Evolutionary conservation across 2,113 vertebrate genomes (phyloP), one percentile per base, ranked within the genome.

Genomic region (Dolichallabes microphthalmus): DNA sequence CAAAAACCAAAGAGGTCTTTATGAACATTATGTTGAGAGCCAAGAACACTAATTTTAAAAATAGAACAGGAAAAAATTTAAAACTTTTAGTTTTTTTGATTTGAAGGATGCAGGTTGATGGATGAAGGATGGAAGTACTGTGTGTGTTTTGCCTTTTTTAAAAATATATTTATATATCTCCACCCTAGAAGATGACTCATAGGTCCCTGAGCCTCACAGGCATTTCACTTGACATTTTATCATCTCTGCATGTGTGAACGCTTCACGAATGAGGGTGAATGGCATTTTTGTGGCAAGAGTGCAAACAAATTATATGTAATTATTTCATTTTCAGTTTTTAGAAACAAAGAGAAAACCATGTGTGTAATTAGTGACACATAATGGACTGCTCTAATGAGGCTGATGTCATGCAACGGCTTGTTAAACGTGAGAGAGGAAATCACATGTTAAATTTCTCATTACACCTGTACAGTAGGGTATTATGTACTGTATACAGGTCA

Each of bases 321-420:
- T 80, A 80, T 80, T 80, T 80, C 78, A 80, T 80, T 80, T 80
- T 25, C 20, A 3, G 58, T 80, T 32, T 80, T 61, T 22, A 80
- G 78, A 63, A 30, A 80, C 22, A n/a, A 60, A 61, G 58, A 80
- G 20, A 60, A 17, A 45, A n/a, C 11, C 2, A 4, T 9, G 35
- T 25, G 20, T 20, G 78, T 80, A 61, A 61, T 80, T 80, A 80
- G 78, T 80, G 78, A 80, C 22, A 27, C 57, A 80, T 80, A 63
- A 63, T 61, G 32, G 20, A 58, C 30, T 32, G 8, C 32, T 39
- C 4, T 63, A 80, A 80, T 25, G 32, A n/a, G 22, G 53, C 7
- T 77, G 53, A 77, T 57, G 27, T 32, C 6, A 27, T 20, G 75
- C 27, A 77, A 1, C 27, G 2, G 53, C 15, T 57, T 17, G 17